phyloP scores from a whole-genome alignment of 2,797 vertebrate genomes.

The Neopelma chrysocephalum region DNA sequence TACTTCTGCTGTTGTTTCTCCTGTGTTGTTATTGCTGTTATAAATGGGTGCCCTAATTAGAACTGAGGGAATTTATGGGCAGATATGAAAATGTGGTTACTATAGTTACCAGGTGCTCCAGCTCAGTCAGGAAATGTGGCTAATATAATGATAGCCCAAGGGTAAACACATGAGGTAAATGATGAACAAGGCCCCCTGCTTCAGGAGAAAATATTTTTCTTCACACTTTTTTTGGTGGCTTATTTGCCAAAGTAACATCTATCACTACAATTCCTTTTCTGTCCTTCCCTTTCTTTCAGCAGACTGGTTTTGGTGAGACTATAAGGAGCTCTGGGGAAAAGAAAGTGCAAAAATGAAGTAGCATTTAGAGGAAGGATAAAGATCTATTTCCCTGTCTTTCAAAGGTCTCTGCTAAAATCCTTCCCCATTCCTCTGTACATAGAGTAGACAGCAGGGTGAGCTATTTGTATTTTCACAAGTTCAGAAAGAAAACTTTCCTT shows the following conservation, averaged over 20 bases:
- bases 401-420: background rate
- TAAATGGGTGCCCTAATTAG: slow-evolving; percentile 61
- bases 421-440: background rate
- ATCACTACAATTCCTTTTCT: background rate
- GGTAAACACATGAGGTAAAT: slow-evolving; percentile 50
- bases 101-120: slow-evolving; percentile 64
- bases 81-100: slow-evolving; percentile 65
- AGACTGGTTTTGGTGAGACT: background rate
- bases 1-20: slow-evolving; percentile 2
- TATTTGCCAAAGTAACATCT: background rate
- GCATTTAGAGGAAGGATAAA: background rate
- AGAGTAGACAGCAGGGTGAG: background rate
- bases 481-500: background rate
- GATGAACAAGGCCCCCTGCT: slow-evolving; percentile 2
- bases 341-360: background rate
- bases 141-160: slow-evolving; percentile 47
- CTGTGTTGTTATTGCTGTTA: background rate
- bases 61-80: slow-evolving; percentile 44
- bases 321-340: background rate
- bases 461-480: background rate
- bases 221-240: background rate
- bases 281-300: background rate
- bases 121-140: slow-evolving; percentile 31
- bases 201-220: slow-evolving; percentile 1
- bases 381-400: background rate